Conservation (phyloP, 2,797 vertebrate genomes). For the Zalophus californianus region DNA sequence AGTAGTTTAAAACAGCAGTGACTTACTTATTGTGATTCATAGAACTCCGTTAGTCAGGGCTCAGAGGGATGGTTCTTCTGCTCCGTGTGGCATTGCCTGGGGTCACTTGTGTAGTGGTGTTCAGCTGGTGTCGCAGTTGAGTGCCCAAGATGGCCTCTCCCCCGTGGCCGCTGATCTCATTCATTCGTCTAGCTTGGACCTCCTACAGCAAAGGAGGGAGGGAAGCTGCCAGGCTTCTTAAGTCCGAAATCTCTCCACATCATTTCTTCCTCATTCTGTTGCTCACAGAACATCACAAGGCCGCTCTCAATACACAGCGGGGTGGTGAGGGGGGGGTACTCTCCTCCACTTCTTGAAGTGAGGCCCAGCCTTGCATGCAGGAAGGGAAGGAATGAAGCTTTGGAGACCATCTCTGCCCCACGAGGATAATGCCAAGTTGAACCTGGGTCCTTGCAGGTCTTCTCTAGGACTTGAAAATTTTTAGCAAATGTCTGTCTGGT, state of each 20-base stretch:
- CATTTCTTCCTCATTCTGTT: background rate
- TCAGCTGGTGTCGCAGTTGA: background rate
- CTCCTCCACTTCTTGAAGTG: too few relatives aligned
- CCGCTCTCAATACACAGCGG: background rate
- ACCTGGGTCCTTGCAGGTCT: background rate
- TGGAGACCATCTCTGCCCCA: background rate
- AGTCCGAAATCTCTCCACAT: background rate
- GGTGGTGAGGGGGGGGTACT: background rate
- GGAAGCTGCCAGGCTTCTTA: background rate
- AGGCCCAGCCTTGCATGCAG: background rate
- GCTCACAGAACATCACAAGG: background rate
- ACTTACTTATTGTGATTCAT: background rate
- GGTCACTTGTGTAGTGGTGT: background rate
- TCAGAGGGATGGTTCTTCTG: background rate
- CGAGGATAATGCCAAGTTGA: background rate
- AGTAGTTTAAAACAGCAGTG: background rate
- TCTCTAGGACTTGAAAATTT: background rate
- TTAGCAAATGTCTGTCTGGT: background rate
- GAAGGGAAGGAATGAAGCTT: background rate
- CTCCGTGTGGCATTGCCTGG: background rate
- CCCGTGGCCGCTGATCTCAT: background rate
- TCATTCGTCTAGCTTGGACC: background rate
- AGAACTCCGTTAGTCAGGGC: background rate
- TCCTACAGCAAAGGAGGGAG: background rate
- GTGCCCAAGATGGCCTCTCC: background rate